phyloP scores from a whole-genome alignment of 2,797 vertebrate species.

The Eupleurogrammus muticus region DNA sequence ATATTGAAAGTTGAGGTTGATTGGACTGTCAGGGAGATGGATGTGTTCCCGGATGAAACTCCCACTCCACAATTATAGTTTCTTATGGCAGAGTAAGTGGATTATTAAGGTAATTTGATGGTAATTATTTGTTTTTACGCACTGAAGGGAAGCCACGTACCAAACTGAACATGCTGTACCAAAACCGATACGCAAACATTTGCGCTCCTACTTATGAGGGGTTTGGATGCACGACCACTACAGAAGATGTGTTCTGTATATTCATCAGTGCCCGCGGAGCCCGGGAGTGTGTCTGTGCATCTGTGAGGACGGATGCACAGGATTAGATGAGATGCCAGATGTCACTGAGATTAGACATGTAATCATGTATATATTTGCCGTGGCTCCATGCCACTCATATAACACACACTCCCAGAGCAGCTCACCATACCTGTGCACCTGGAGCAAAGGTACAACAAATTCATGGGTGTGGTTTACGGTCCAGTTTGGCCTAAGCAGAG shows the following conservation, averaged over 20 bases:
- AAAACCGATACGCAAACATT: too few relatives aligned
- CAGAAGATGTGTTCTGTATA: constrained; percentile 8
- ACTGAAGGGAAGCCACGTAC: too few relatives aligned
- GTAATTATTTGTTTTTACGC: too few relatives aligned
- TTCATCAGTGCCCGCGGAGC: constrained; percentile 1
- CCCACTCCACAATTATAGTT: too few relatives aligned
- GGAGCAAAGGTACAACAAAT: constrained; percentile 4
- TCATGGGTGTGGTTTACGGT: constrained; percentile 22
- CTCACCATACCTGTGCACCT: constrained; percentile 7
- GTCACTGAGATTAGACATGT: constrained; percentile 24
- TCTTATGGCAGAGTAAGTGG: too few relatives aligned
- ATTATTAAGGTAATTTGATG: too few relatives aligned
- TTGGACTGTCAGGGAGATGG: too few relatives aligned
- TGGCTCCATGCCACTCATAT: constrained; percentile 2
- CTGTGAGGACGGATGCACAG: constrained; percentile 24
- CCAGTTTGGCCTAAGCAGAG: constrained; percentile 21
- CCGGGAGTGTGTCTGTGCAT: constrained; percentile 14
- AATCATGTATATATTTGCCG: constrained; percentile 30
- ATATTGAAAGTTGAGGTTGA: too few relatives aligned
- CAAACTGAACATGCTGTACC: too few relatives aligned
- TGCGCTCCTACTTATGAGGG: neutral
- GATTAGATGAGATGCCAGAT: constrained; percentile 32
- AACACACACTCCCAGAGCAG: neutral
- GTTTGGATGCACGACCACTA: neutral
- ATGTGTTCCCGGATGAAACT: too few relatives aligned